Conservation (phyloP, 2,113 vertebrate species). For the Entelurus aequoreus region DNA sequence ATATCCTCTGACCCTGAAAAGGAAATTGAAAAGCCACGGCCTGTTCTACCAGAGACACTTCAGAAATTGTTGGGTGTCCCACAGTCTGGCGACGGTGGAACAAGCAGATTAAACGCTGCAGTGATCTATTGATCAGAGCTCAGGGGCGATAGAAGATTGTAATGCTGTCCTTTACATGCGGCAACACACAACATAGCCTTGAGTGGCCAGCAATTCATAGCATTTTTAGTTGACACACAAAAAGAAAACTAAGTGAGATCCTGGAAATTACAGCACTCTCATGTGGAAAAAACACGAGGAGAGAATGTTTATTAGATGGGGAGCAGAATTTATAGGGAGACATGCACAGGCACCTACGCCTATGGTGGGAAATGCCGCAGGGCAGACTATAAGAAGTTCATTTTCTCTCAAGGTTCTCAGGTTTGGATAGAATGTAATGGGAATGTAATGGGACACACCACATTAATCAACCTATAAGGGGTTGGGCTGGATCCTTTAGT, state of each 20-base stretch:
- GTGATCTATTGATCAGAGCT: slow-evolving; percentile 60
- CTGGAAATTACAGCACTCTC: slow-evolving; percentile 14
- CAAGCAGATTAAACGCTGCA: slow-evolving; percentile 60
- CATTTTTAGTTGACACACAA: slow-evolving; percentile 18
- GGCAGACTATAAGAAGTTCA: slow-evolving; percentile 33
- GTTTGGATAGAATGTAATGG: neutral
- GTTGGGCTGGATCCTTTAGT: too few relatives aligned
- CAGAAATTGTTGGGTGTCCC: slow-evolving; percentile 20
- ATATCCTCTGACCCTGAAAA: slow-evolving; percentile 45
- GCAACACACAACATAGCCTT: slow-evolving; percentile 24
- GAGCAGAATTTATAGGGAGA: slow-evolving; percentile 35
- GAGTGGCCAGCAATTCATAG: slow-evolving; percentile 20
- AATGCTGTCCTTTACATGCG: slow-evolving; percentile 33
- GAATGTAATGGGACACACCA: too few relatives aligned
- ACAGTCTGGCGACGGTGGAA: slow-evolving; percentile 40
- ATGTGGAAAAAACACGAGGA: slow-evolving; percentile 20
- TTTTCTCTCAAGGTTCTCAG: slow-evolving; percentile 16
- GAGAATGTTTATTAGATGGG: slow-evolving; percentile 33
- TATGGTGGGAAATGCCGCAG: slow-evolving; percentile 26
- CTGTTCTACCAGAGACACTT: slow-evolving; percentile 26
- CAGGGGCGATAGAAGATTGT: slow-evolving; percentile 14
- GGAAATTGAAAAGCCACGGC: slow-evolving; percentile 58
- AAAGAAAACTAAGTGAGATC: slow-evolving; percentile 28
- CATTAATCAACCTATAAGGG: too few relatives aligned
- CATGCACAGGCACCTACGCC: slow-evolving; percentile 37